These are phyloP conservation scores for Hymenochirus boettgeri DNA, from an alignment of 2,113 vertebrate species.

Conservation along the genomic window DNA sequence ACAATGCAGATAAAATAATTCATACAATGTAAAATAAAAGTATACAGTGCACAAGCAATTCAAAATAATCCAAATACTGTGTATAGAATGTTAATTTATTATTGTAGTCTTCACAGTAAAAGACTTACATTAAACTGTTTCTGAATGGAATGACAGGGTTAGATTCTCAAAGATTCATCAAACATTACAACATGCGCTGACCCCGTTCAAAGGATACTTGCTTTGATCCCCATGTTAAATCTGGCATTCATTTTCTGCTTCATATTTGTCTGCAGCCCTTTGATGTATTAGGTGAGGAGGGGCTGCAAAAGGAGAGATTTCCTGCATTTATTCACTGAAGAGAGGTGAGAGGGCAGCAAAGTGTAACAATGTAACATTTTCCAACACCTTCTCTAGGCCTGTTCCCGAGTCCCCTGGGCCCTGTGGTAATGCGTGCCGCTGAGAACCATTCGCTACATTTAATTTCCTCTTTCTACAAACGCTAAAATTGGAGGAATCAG, in stretches of 20 bases:
- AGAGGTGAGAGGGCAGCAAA: conserved; percentile 30
- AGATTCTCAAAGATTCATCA: conserved; percentile 3
- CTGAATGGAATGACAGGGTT: not conserved
- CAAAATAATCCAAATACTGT: too few species aligned
- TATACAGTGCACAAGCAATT: too few species aligned
- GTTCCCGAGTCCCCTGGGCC: conserved; percentile 4
- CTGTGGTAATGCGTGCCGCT: conserved; percentile 8
- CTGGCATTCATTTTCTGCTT: conserved; percentile 9
- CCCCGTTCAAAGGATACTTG: conserved; percentile 8
- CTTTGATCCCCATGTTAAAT: conserved; percentile 27
- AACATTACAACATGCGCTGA: conserved; percentile 11
- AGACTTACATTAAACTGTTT: too few species aligned
- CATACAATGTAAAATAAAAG: too few species aligned
- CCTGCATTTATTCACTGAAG: conserved; percentile 20
- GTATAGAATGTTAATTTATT: too few species aligned
- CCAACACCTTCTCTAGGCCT: conserved; percentile 23
- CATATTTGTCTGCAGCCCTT: conserved; percentile 21
- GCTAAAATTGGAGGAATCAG: conserved; percentile 7
- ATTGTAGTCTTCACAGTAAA: too few species aligned
- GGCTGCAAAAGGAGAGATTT: too few species aligned
- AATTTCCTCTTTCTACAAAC: conserved; percentile 31
- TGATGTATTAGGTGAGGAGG: not conserved
- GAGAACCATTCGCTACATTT: conserved; percentile 25
- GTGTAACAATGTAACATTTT: conserved; percentile 32
- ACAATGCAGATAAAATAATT: too few species aligned